Evolutionary conservation across 2,113 vertebrate species (phyloP), one percentile per base, ranked within the genome.

Genomic region (Plestiodon gilberti): DNA sequence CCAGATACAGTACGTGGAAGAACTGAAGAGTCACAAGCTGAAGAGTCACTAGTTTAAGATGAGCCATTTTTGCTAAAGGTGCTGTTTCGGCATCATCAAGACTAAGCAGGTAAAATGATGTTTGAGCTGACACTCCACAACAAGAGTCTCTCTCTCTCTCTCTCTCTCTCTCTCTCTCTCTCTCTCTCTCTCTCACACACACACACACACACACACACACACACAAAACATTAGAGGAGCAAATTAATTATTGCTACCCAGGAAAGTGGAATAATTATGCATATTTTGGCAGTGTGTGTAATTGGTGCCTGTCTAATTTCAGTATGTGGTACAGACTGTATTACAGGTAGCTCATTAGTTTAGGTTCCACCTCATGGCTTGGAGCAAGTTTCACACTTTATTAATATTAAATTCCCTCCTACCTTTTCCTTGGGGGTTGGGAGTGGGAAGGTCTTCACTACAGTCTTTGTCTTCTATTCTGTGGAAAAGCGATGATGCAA

Each of bases 391-490:
- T 93, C 93, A 92, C 0, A 35, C 91, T 76, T 65, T 92, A 89
- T 67, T 93, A 91, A 88, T 38, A 87, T 88, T 92, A 95, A 92
- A 94, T 92, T 94, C 94, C 93, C 92, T 94, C 93, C 95, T 91
- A 94, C 91, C 86, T 90, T 92, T 92, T 94, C 91, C 91, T 92
- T 92, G 88, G 91, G 91, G 91, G 91, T 20, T 33, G n/a, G 59
- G 69, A 40, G 48, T 75, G 78, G 69, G 40, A 93, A 94, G 89
- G 48, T 18, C 87, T 92, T 95, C 94, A 93, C 91, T 91, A 92
- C 90, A 81, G 81, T 84, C 89, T 78, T 93, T 95, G 91, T 95
- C 92, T 95, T 93, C 91, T 87, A 89, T 84, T 91, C 93, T 93
- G 87, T 94, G 94, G 83, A 89, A 91, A 82, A 70, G 48, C 28